These are phyloP conservation scores for Podabrus alpinus DNA, from an alignment of 2,888 invertebrate genomes.

Conservation along the genomic window DNA sequence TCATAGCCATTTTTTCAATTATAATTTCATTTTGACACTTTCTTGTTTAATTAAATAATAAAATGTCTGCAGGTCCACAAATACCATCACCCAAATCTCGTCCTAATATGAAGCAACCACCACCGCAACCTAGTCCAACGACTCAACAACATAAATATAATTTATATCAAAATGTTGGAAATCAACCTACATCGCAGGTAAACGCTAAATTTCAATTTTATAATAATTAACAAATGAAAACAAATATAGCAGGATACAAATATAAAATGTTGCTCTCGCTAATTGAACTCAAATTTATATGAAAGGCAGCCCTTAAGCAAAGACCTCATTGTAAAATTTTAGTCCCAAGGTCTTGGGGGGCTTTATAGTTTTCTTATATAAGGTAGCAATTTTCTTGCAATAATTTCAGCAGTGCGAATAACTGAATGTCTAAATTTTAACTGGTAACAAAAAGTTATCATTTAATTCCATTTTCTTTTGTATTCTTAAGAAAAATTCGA, in stretches of 20 bases:
- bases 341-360: not conserved
- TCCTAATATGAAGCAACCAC: slow-evolving; percentile 59
- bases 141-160: slow-evolving; percentile 59
- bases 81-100: slow-evolving; percentile 64
- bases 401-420: too few species aligned
- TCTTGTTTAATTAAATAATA: slow-evolving; percentile 1
- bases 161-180: slow-evolving; percentile 59
- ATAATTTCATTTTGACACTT: not conserved
- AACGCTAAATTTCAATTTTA: slow-evolving; percentile 31
- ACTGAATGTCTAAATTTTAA: too few species aligned
- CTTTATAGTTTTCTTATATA: too few species aligned
- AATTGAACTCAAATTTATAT: not conserved
- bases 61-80: slow-evolving; percentile 55
- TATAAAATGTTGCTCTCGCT: not conserved
- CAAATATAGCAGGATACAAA: not conserved
- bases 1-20: not conserved
- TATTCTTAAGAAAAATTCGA: too few species aligned
- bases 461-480: too few species aligned
- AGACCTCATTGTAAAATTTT: not conserved
- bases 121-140: slow-evolving; percentile 61
- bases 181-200: slow-evolving; percentile 54
- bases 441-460: too few species aligned
- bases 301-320: not conserved
- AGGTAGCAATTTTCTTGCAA: too few species aligned
- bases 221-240: not conserved